Conservation (phyloP, 1,140 invertebrate species). For the Branchinecta lynchi region DNA sequence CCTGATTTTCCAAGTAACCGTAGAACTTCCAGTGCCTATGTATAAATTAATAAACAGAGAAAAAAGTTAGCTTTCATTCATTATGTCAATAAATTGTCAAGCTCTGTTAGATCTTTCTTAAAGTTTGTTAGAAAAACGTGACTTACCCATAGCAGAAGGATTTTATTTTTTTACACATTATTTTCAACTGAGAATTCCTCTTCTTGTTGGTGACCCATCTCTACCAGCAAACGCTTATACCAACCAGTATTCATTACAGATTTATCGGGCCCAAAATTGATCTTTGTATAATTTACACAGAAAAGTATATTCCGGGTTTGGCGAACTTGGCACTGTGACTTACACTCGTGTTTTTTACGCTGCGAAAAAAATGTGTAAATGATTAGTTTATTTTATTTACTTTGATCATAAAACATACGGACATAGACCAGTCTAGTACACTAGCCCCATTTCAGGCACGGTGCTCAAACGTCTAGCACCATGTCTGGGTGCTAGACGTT, state of each 20-base stretch:
- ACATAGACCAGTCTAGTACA: no score
- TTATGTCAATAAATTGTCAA: slow-evolving; percentile 1
- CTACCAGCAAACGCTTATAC: slow-evolving; percentile 9
- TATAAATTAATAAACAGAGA: slow-evolving; percentile 6
- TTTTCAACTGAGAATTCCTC: no score
- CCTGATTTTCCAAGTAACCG: slow-evolving; percentile 5
- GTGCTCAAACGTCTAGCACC: no score
- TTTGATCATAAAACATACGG: background rate
- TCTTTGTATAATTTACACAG: slow-evolving; percentile 3
- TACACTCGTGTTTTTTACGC: no score
- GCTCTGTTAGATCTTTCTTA: background rate
- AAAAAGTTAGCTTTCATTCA: slow-evolving; percentile 10
- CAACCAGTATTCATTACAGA: slow-evolving; percentile 6
- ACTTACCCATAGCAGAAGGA: no score
- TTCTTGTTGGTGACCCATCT: no score
- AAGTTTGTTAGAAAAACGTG: no score
- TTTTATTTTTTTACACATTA: no score
- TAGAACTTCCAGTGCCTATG: slow-evolving; percentile 1
- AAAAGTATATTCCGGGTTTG: slow-evolving; percentile 6
- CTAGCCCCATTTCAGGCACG: no score
- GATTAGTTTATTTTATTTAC: slow-evolving; percentile 1
- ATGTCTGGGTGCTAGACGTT: no score
- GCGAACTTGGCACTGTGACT: no score
- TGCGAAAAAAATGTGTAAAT: slow-evolving; percentile 7
- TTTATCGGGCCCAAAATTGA: slow-evolving; percentile 1